These are phyloP conservation scores for Oryzias dopingdopingensis DNA, from an alignment of 2,797 vertebrate species.

Conservation along the genomic window DNA sequence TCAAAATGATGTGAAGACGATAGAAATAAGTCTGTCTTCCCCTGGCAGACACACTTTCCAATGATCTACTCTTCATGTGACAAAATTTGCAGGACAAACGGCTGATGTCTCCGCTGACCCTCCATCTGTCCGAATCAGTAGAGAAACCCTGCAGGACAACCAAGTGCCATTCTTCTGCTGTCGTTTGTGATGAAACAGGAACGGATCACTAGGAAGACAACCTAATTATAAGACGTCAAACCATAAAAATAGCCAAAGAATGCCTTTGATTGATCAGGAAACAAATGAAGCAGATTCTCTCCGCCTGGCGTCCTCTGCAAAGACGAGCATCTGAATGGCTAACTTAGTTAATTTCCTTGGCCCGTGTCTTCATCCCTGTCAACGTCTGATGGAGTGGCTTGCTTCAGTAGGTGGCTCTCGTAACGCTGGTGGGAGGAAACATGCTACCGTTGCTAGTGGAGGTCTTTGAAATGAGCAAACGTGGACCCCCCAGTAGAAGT, in stretches of 20 bases:
- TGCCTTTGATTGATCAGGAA: conserved; percentile 67
- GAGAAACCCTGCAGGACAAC: conserved; percentile 65
- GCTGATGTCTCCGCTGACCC: conserved; percentile 45
- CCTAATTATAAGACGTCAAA: conserved; percentile 58
- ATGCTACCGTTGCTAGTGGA: conserved; percentile 51
- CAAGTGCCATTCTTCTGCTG: conserved; percentile 63
- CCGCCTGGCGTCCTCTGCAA: conserved; percentile 39
- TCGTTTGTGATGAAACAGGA: conserved; percentile 67
- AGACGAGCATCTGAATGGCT: conserved; percentile 56
- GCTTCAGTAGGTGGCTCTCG: conserved; percentile 43
- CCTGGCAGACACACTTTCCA: no score
- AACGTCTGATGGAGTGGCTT: conserved; percentile 55
- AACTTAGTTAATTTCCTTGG: conserved; percentile 62
- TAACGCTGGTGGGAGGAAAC: conserved; percentile 22
- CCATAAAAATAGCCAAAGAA: conserved; percentile 40
- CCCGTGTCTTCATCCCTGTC: conserved; percentile 53
- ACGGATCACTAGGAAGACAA: conserved; percentile 59
- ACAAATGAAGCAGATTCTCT: conserved; percentile 53
- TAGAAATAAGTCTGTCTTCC: no score
- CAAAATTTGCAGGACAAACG: conserved; percentile 63
- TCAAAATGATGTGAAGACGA: no score
- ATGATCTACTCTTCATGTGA: conserved; percentile 32
- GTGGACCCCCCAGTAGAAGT: conserved; percentile 62
- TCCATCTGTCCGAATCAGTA: conserved; percentile 71
- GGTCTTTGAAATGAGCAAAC: conserved; percentile 47